Evolutionary conservation across 2,113 vertebrate genomes (phyloP).

Genomic region (Eulacestoma nigropectus): DNA sequence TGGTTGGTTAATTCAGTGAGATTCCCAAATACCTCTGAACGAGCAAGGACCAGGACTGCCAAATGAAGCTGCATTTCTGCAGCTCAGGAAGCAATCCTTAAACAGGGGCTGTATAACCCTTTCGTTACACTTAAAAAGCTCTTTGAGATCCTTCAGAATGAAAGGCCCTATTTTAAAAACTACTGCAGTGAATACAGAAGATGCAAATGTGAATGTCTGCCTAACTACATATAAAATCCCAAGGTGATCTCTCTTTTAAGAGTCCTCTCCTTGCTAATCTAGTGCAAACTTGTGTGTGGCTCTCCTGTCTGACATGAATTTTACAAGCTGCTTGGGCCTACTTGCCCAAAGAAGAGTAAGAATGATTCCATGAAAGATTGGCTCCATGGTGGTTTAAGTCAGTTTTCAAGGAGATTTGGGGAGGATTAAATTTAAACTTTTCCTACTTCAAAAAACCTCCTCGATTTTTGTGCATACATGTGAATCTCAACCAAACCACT

Average conservation of each 20-base stretch:
- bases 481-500: neutral
- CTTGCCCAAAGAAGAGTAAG: neutral
- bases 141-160: conserved; percentile 52
- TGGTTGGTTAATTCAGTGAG: neutral
- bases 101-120: neutral
- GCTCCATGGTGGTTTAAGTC: neutral
- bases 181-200: neutral
- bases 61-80: neutral
- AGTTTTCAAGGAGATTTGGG: neutral
- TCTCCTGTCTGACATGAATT: neutral
- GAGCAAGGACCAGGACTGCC: neutral
- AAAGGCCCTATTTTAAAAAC: neutral
- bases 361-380: neutral
- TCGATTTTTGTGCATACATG: neutral
- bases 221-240: neutral
- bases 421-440: neutral
- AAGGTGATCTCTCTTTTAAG: neutral
- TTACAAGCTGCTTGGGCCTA: neutral
- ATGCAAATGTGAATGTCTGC: neutral
- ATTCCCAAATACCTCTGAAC: neutral
- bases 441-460: neutral
- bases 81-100: neutral
- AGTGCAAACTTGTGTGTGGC: neutral
- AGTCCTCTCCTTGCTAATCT: neutral
- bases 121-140: neutral